Percentiles rank a stretch among this genome's conserved stretches.
Conservation (phyloP, 2,797 vertebrate species). For the Dendrocincla tyrannina region DNA sequence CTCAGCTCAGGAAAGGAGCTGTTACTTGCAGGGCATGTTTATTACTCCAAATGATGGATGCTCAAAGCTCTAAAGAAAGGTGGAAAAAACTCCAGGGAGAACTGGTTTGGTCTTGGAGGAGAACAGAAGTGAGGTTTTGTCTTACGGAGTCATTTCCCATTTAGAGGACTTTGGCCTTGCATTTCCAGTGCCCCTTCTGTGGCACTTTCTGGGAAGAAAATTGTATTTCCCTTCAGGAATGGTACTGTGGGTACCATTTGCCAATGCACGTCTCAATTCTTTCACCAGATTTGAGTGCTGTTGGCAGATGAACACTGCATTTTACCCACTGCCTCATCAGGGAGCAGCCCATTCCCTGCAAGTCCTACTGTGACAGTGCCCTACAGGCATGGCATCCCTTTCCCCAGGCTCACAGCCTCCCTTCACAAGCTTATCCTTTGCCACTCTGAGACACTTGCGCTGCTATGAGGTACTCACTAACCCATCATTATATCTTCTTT, state of each 20-base stretch:
- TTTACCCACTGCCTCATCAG: neutral
- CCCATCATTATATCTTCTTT: neutral
- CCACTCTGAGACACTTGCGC: neutral
- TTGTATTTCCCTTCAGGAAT: neutral
- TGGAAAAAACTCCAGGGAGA: neutral
- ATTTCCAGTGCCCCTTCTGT: neutral
- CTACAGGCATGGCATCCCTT: neutral
- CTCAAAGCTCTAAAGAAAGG: neutral
- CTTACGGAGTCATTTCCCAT: neutral
- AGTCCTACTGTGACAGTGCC: neutral
- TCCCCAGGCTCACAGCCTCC: neutral
- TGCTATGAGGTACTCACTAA: neutral
- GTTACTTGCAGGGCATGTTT: accelerated
- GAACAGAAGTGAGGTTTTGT: neutral
- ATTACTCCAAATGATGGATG: neutral
- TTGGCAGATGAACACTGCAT: neutral
- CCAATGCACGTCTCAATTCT: neutral
- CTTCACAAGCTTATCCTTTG: neutral
- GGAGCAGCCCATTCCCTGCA: neutral
- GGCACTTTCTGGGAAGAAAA: neutral
- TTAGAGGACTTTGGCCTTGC: neutral
- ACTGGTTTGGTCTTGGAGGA: neutral
- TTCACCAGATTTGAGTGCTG: neutral
- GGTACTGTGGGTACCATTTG: neutral
- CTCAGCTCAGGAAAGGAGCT: neutral